Evolutionary conservation across 2,113 vertebrate genomes (phyloP), one percentile per base, ranked within the genome.

Genomic region (Mohoua ochrocephala): DNA sequence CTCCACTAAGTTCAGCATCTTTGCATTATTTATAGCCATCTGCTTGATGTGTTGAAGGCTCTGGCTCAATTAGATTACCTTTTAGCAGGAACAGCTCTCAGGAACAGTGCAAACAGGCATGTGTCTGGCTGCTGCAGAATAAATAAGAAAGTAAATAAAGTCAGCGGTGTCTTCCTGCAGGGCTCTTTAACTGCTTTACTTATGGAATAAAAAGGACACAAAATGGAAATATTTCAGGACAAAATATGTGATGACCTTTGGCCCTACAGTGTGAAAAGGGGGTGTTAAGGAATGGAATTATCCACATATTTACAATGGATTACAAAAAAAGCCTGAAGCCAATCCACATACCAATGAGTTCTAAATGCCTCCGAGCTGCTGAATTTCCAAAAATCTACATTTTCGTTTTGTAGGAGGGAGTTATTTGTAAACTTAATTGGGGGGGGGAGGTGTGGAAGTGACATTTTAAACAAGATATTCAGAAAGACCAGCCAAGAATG

Each of bases 21-120:
- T 33, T 82, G 60, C 85, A 84, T 95, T 95, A 94, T 96, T 96
- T 97, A 97, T 79, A 63, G 92, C 60, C 61, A 44, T 93, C 64
- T 86, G 75, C 87, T 96, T 93, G 71, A 59, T 85, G 83, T 88
- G 76, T 78, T 89, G 91, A 89, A 92, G 94, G 78, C 68, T 87
- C 68, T 73, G 78, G 64, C 91, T 95, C 86, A 64, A 79, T 84
- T 83, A 93, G 87, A 89, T 88, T 85, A 84, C 75, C 77, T 94
- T 97, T 95, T 87, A 96, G 78, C 76, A 85, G 74, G 84, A 67
- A 33, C 39, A 70, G 71, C 79, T 94, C 93, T 94, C 60, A 33
- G 68, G 84, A 91, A 33, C 52, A 50, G 74, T 84, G 69, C 90
- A 88, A 15, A 53, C 41, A 80, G 84, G 42, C 68, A 5, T 18